phyloP scores from a whole-genome alignment of 2,888 invertebrate genomes.

The Cheilosia vulpina region DNA sequence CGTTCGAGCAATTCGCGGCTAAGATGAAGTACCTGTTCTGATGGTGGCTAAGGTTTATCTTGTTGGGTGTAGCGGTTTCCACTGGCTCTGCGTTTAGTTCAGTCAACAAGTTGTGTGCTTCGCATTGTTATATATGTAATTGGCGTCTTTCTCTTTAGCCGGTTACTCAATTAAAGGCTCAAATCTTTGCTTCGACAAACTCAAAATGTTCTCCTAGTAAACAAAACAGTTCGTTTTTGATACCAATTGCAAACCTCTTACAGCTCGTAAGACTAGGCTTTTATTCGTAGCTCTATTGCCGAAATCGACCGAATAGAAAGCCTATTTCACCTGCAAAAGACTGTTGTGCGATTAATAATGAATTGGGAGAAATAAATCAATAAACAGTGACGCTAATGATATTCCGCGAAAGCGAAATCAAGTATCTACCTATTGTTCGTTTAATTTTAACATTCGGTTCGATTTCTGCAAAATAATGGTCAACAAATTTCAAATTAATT shows the following conservation, averaged over 20 bases:
- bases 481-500: neutral
- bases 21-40: slow-evolving; percentile 34
- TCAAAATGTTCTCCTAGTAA: no score
- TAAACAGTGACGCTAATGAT: neutral
- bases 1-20: slow-evolving; percentile 59
- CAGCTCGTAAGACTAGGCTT: no score
- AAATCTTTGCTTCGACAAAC: no score
- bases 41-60: slow-evolving; percentile 35
- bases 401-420: slow-evolving; percentile 4
- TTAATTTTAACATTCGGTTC: neutral
- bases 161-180: no score
- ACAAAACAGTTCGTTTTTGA: no score
- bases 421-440: neutral
- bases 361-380: slow-evolving; percentile 2
- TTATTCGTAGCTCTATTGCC: no score
- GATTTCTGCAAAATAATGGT: neutral
- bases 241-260: no score
- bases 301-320: no score
- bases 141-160: no score
- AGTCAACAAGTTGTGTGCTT: neutral
- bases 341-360: neutral
- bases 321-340: no score
- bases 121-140: neutral
- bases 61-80: slow-evolving; percentile 32
- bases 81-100: slow-evolving; percentile 26